These are phyloP conservation scores for Nasonia vitripennis DNA, from an alignment of 1,140 invertebrate species.

Conservation along the genomic window DNA sequence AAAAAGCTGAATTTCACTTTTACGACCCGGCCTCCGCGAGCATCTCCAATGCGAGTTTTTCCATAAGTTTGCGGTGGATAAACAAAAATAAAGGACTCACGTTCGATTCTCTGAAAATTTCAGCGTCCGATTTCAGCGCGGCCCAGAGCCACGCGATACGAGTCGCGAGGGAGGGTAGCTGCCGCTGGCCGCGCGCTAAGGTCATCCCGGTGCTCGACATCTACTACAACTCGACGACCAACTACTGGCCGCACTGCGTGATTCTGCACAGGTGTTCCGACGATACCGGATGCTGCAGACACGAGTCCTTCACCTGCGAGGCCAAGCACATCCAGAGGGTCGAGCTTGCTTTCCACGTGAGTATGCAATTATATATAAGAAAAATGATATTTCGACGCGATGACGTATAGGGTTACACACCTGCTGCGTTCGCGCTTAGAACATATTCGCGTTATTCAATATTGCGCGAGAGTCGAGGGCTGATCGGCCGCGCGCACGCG, in stretches of 20 bases:
- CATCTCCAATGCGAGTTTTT: no score
- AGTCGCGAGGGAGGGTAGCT: slow-evolving; percentile 78
- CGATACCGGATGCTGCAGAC: slow-evolving; percentile 84
- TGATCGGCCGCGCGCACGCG: no score
- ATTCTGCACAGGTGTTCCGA: slow-evolving; percentile 85
- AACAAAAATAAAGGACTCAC: no score
- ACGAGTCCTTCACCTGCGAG: slow-evolving; percentile 79
- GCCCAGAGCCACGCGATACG: slow-evolving; percentile 78
- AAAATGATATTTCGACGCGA: no score
- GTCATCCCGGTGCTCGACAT: slow-evolving; percentile 79
- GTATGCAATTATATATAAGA: slow-evolving; percentile 65
- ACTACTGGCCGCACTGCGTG: slow-evolving; percentile 84
- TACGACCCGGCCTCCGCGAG: background rate
- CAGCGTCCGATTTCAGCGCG: slow-evolving; percentile 69
- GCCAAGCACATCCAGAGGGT: slow-evolving; percentile 80
- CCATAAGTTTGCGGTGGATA: no score
- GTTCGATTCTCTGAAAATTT: slow-evolving; percentile 36
- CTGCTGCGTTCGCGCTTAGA: no score
- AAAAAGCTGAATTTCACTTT: slow-evolving; percentile 43
- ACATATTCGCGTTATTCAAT: no score
- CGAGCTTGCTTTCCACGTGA: slow-evolving; percentile 84
- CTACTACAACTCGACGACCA: slow-evolving; percentile 81
- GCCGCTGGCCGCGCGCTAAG: slow-evolving; percentile 78
- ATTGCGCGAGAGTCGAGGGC: no score
- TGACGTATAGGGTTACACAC: no score